phyloP scores from a whole-genome alignment of 1,140 invertebrate species.

The Papilio aristodemus region DNA sequence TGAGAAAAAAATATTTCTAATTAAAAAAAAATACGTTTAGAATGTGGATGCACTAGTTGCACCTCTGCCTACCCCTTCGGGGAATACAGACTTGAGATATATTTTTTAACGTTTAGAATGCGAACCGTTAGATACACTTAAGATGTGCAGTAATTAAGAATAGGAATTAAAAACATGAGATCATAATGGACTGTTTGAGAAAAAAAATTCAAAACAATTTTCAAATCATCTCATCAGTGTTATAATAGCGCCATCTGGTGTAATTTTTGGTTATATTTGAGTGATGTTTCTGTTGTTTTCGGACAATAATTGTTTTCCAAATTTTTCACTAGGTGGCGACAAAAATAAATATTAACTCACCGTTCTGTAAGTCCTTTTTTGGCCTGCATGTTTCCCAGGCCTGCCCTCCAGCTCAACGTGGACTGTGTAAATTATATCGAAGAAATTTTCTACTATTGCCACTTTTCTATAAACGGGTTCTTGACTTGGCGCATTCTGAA shows the following conservation, averaged over 20 bases:
- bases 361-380: conserved; percentile 96
- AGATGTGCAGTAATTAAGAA: no score
- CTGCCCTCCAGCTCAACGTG: conserved; percentile 95
- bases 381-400: conserved; percentile 95
- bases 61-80: no score
- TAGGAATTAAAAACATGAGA: no score
- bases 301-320: neutral
- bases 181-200: neutral
- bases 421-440: conserved; percentile 97
- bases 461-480: conserved; percentile 92
- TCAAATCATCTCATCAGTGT: neutral
- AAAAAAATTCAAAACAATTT: neutral
- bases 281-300: neutral
- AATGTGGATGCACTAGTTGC: no score
- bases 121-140: no score
- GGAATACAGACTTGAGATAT: no score
- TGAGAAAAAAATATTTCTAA: conserved; percentile 76
- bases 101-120: no score
- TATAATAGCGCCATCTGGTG: conserved; percentile 2
- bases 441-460: conserved; percentile 97
- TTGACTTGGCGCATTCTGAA: conserved; percentile 80
- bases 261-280: neutral
- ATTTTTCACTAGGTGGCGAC: conserved; percentile 35
- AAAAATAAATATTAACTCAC: conserved; percentile 83
- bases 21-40: neutral